phyloP scores from a whole-genome alignment of 2,797 vertebrate genomes.

The Buphagus erythrorhynchus region DNA sequence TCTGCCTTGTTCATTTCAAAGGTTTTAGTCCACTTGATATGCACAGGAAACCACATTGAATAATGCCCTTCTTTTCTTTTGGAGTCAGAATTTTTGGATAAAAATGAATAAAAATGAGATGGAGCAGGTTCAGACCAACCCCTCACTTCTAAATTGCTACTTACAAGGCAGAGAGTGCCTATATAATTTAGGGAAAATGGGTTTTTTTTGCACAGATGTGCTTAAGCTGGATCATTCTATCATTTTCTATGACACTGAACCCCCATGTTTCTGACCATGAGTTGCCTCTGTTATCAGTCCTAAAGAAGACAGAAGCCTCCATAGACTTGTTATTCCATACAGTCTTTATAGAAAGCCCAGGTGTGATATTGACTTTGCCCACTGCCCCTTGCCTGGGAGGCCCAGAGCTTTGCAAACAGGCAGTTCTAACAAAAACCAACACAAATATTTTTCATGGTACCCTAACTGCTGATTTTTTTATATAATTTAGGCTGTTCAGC shows the following conservation, averaged over 20 bases:
- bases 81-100: not conserved
- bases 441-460: not conserved
- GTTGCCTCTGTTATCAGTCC: not conserved
- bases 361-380: not conserved
- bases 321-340: not conserved
- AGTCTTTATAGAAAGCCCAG: not conserved
- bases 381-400: too few relatives aligned
- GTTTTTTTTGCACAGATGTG: not conserved
- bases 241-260: not conserved
- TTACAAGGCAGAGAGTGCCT: not conserved
- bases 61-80: not conserved
- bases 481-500: not conserved
- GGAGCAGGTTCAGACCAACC: not conserved
- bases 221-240: not conserved
- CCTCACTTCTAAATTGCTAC: not conserved
- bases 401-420: not conserved
- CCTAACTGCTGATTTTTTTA: not conserved
- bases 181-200: not conserved
- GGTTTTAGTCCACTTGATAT: not conserved
- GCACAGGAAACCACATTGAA: not conserved
- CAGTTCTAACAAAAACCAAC: not conserved
- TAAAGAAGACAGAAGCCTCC: not conserved
- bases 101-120: not conserved
- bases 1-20: not conserved
- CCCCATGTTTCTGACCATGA: not conserved